Conservation (phyloP, 2,888 invertebrate genomes). For the Marronus borbonicus region DNA sequence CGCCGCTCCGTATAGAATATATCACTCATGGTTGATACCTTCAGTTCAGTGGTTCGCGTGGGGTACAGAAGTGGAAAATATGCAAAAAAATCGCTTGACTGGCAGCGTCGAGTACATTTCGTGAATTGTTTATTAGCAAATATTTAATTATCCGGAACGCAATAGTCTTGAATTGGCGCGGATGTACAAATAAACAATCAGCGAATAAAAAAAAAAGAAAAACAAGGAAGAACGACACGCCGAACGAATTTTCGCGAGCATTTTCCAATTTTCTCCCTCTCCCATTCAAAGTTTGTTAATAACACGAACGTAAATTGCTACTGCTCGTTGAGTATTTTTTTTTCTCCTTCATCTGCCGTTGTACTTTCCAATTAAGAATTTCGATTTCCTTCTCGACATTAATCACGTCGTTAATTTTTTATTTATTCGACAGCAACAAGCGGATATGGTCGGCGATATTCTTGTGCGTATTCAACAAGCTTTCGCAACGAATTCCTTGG, state of each 20-base stretch:
- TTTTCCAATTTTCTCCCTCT: conserved; percentile 2
- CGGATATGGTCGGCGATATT: background rate
- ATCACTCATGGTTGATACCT: too few relatives aligned
- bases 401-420: background rate
- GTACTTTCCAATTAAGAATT: conserved; percentile 1
- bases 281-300: background rate
- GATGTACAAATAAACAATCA: background rate
- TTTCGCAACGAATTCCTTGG: too few relatives aligned
- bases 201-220: background rate
- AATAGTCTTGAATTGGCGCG: background rate
- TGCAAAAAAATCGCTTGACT: background rate
- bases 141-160: background rate
- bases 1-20: too few relatives aligned
- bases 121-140: background rate
- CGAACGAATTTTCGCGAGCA: background rate
- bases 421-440: background rate
- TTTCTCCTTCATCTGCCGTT: background rate
- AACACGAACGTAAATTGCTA: background rate
- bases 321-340: background rate
- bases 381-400: background rate
- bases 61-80: background rate
- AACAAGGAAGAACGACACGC: too few relatives aligned
- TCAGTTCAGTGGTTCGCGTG: too few relatives aligned
- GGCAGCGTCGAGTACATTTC: background rate
- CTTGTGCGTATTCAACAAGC: too few relatives aligned